Percentiles rank a stretch among this genome's conserved stretches.
Conservation (phyloP, 1,140 invertebrate species). For the Drosophila setifemur region DNA sequence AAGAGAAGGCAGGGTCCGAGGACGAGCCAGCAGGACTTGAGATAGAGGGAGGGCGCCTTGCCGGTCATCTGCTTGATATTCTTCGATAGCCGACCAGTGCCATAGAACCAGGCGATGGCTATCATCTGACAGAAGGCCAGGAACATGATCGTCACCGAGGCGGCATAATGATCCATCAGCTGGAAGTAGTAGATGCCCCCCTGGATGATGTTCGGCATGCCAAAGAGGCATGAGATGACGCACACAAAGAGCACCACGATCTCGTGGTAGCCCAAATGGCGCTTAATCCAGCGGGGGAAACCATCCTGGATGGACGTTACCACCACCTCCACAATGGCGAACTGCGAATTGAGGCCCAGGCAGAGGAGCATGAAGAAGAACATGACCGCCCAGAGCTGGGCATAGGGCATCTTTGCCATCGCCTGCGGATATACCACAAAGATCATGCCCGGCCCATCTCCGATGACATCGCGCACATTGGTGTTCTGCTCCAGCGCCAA, state of each 20-base stretch:
- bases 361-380: slow-evolving; percentile 96
- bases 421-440: slow-evolving; percentile 96
- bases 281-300: slow-evolving; percentile 92
- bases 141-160: slow-evolving; percentile 95
- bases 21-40: slow-evolving; percentile 92
- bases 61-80: slow-evolving; percentile 96
- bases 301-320: slow-evolving; percentile 96
- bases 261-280: slow-evolving; percentile 92
- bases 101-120: slow-evolving; percentile 95
- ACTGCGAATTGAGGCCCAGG: slow-evolving; percentile 93
- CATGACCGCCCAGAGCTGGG: slow-evolving; percentile 92
- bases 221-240: slow-evolving; percentile 91
- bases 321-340: slow-evolving; percentile 95
- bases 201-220: slow-evolving; percentile 91
- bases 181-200: slow-evolving; percentile 97
- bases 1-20: slow-evolving; percentile 91
- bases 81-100: slow-evolving; percentile 89
- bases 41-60: slow-evolving; percentile 89
- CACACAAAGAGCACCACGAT: slow-evolving; percentile 92
- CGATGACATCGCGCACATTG: slow-evolving; percentile 90
- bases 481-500: slow-evolving; percentile 91
- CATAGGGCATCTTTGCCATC: slow-evolving; percentile 93
- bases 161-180: slow-evolving; percentile 95
- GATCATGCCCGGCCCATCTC: slow-evolving; percentile 92
- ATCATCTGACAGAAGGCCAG: slow-evolving; percentile 96